phyloP scores from a whole-genome alignment of 2,888 invertebrate species.

The Dendrolimus pini region DNA sequence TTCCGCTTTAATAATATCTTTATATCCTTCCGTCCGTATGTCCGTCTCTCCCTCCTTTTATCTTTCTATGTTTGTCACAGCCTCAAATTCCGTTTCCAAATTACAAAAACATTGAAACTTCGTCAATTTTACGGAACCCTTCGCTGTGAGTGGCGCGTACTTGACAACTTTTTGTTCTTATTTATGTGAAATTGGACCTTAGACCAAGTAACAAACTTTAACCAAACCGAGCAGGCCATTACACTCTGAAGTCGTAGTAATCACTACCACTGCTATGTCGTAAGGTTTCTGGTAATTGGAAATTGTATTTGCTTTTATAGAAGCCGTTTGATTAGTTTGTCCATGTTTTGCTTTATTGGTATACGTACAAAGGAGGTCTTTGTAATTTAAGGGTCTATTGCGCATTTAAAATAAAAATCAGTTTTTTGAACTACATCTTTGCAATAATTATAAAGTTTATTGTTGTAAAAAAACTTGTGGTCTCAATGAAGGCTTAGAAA shows the following conservation, averaged over 20 bases:
- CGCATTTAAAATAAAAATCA: constrained; percentile 2
- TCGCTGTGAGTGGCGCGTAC: too few relatives aligned
- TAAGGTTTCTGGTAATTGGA: constrained; percentile 27
- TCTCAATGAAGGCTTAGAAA: too few relatives aligned
- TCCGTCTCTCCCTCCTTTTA: too few relatives aligned
- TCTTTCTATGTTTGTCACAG: too few relatives aligned
- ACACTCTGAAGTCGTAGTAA: constrained; percentile 1
- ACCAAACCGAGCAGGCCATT: background rate
- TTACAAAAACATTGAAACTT: too few relatives aligned
- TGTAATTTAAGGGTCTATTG: background rate
- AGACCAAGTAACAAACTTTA: background rate
- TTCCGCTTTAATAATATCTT: too few relatives aligned
- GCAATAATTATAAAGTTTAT: too few relatives aligned
- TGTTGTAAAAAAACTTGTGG: too few relatives aligned
- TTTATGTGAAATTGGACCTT: background rate
- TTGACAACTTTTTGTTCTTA: too few relatives aligned
- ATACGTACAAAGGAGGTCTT: background rate
- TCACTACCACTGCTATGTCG: constrained; percentile 9
- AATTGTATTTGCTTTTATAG: constrained; percentile 12
- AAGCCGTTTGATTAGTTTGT: constrained; percentile 16
- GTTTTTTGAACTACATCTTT: background rate
- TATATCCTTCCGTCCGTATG: too few relatives aligned
- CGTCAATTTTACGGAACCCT: too few relatives aligned
- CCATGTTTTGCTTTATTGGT: background rate
- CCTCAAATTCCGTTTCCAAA: too few relatives aligned